Evolutionary conservation across 2,888 invertebrate genomes (phyloP).

Genomic region (Philonicus albiceps): DNA sequence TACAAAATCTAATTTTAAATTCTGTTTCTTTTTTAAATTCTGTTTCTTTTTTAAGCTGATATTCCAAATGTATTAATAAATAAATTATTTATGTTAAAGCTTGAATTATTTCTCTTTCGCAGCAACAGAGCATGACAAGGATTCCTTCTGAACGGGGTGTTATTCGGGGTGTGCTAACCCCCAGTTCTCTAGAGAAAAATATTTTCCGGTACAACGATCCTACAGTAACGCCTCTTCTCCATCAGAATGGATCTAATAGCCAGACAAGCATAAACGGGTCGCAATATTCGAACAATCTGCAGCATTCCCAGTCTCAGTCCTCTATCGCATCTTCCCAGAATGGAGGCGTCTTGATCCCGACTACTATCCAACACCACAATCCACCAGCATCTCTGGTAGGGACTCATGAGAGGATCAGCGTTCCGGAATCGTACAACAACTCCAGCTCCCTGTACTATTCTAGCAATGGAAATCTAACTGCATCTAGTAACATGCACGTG

Average conservation of each 20-base stretch:
- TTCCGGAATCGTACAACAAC: slow-evolving; percentile 43
- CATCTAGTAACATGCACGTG: slow-evolving; percentile 54
- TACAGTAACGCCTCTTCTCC: slow-evolving; percentile 60
- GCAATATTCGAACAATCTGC: slow-evolving; percentile 55
- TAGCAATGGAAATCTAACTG: slow-evolving; percentile 56
- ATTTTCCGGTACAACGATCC: slow-evolving; percentile 64
- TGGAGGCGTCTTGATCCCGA: slow-evolving; percentile 51
- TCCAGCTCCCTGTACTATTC: slow-evolving; percentile 51
- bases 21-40: too few relatives aligned
- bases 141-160: slow-evolving; percentile 61
- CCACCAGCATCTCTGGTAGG: slow-evolving; percentile 58
- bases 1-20: too few relatives aligned
- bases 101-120: neutral
- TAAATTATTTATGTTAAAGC: neutral
- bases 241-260: slow-evolving; percentile 58
- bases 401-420: slow-evolving; percentile 55
- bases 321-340: slow-evolving; percentile 61
- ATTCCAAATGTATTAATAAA: too few relatives aligned
- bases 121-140: slow-evolving; percentile 66
- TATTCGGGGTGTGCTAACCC: slow-evolving; percentile 62
- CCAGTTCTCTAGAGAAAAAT: slow-evolving; percentile 62
- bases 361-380: slow-evolving; percentile 56
- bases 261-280: slow-evolving; percentile 57
- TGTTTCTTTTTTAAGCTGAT: too few relatives aligned
- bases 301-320: slow-evolving; percentile 62